Evolutionary conservation across 2,113 vertebrate species (phyloP).

Genomic region (Rhizomys pruinosus): DNA sequence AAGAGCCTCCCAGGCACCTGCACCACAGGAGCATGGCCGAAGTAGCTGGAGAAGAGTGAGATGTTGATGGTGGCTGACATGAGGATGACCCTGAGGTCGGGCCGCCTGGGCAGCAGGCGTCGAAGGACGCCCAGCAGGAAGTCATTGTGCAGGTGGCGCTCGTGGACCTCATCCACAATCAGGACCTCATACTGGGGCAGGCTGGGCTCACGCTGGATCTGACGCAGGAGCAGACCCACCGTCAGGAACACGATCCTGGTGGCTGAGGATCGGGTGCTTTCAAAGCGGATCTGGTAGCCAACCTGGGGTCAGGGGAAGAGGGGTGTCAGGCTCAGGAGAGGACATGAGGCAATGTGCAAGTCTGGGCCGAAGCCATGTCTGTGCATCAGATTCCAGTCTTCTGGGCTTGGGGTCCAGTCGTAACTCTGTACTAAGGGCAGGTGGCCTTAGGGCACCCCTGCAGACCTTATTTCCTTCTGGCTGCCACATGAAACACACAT

Average conservation of each 20-base stretch:
- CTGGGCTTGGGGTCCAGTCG: too few species aligned
- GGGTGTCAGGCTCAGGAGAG: not conserved
- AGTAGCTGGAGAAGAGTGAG: conserved; percentile 92
- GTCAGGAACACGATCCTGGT: conserved; percentile 94
- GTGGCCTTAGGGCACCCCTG: not conserved
- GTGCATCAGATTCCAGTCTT: not conserved
- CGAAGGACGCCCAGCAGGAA: conserved; percentile 93
- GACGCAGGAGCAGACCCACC: conserved; percentile 93
- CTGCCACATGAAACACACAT: fast-evolving
- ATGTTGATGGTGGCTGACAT: conserved; percentile 98
- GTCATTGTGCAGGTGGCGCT: conserved; percentile 94
- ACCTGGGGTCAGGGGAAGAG: conserved; percentile 83
- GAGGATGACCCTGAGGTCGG: conserved; percentile 92
- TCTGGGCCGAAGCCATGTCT: not conserved
- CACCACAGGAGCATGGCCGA: conserved; percentile 90
- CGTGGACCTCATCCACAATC: conserved; percentile 94
- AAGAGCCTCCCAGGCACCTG: conserved; percentile 95
- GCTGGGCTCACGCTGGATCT: conserved; percentile 89
- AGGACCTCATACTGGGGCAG: conserved; percentile 89
- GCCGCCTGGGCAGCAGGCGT: conserved; percentile 84
- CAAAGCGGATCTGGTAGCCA: conserved; percentile 96
- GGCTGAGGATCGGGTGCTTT: conserved; percentile 87
- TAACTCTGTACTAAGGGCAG: too few species aligned
- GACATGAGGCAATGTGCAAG: fast-evolving
- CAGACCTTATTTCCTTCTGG: not conserved